A percentile compares a stretch with the other conserved stretches of the same genome.
phyloP scores from a whole-genome alignment of 2,888 invertebrate species.

The Leucoptera coffeella region DNA sequence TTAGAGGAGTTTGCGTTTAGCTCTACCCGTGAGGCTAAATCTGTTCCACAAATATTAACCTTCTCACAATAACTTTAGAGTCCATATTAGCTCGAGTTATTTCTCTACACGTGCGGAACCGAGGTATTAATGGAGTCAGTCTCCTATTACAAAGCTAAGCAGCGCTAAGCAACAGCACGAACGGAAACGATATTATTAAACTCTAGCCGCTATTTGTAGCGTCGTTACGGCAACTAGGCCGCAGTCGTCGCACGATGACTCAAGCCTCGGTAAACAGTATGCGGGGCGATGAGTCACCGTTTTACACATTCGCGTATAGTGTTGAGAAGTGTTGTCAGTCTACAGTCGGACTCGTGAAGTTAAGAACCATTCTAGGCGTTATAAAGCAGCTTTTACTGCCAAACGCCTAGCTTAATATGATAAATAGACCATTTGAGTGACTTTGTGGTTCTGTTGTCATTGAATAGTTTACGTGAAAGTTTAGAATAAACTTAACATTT shows the following conservation, averaged over 20 bases:
- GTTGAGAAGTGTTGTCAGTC: slow-evolving; percentile 52
- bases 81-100: slow-evolving; percentile 14
- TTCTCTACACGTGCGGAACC: slow-evolving; percentile 43
- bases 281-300: slow-evolving; percentile 55
- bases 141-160: slow-evolving; percentile 20
- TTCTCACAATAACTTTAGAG: slow-evolving; percentile 12
- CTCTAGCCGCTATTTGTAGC: slow-evolving; percentile 16
- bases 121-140: slow-evolving; percentile 48
- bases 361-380: slow-evolving; percentile 34
- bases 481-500: too few relatives aligned
- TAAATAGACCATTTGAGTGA: too few relatives aligned
- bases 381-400: slow-evolving; percentile 39
- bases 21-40: too few relatives aligned
- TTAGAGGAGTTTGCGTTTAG: too few relatives aligned
- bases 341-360: slow-evolving; percentile 45
- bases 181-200: slow-evolving; percentile 11
- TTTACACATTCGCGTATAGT: slow-evolving; percentile 55
- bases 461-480: too few relatives aligned
- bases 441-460: too few relatives aligned
- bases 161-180: slow-evolving; percentile 24
- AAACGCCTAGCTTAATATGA: slow-evolving; percentile 25
- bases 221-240: slow-evolving; percentile 12
- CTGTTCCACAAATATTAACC: too few relatives aligned
- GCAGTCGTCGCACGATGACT: slow-evolving; percentile 37
- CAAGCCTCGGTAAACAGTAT: slow-evolving; percentile 53